Conservation (phyloP, 2,797 vertebrate genomes). For the Tarsius wallacei region DNA sequence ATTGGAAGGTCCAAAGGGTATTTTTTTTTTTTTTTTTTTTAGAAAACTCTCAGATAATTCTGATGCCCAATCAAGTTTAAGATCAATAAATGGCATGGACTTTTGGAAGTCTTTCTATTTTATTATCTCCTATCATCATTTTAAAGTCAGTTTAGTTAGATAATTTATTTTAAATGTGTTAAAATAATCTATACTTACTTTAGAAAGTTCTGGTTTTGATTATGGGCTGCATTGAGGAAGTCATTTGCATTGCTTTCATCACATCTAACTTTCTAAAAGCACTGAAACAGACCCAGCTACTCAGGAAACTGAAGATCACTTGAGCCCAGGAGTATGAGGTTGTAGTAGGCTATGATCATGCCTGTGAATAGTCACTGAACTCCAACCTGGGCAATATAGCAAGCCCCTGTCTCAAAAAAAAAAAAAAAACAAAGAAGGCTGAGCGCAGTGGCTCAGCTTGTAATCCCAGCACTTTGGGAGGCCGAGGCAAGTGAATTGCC, state of each 20-base stretch:
- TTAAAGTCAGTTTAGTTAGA: neutral
- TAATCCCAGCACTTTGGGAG: neutral
- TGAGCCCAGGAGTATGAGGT: neutral
- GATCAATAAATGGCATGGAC: neutral
- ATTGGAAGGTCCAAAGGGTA: neutral
- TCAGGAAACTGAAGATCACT: neutral
- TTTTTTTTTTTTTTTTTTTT: neutral
- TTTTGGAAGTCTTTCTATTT: neutral
- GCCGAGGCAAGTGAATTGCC: neutral
- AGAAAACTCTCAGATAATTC: conserved; percentile 21
- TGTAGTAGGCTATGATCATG: too few relatives aligned
- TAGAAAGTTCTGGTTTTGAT: neutral
- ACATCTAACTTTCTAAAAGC: neutral
- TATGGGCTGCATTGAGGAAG: neutral
- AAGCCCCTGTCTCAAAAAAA: neutral
- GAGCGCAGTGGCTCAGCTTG: neutral
- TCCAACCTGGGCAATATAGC: neutral
- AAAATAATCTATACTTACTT: neutral
- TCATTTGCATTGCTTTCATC: neutral
- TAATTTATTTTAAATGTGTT: neutral
- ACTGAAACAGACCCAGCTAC: neutral
- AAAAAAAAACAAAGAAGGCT: neutral
- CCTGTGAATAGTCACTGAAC: too few relatives aligned
- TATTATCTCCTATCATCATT: neutral
- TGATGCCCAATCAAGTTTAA: neutral